Base-by-base conservation (phyloP, 1,140 invertebrate species). In the Lamellibrachia luymesi region DNA sequence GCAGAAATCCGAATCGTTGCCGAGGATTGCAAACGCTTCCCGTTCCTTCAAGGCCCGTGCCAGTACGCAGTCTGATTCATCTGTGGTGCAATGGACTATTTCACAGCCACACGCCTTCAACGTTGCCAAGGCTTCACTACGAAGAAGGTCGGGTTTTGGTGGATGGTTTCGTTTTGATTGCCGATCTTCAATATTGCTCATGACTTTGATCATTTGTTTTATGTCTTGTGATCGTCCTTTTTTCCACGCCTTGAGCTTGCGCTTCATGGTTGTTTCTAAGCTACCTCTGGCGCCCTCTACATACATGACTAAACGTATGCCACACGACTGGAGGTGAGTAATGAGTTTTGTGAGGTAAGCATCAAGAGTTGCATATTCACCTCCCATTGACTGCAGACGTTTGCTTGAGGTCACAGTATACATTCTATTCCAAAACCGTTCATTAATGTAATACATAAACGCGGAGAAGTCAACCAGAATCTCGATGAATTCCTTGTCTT, bases 1-100 rank as follows among this genome's bases (percentile, higher is more conserved):
- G 93, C 95, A 95, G 92, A 96, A 96, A 92, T 96, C 96, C 13
- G 95, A 95, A 93, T 96, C 96, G 93, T 95, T 95, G 91, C 95
- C 95, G n/a, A 96, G 92, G 50, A 96, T 93, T 49, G 95, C 95
- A 94, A 94, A 95, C 8, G 95, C 96, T 56, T 95, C 94, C 38
- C 95, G 92, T 8, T 95, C 94, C 0, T 92, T 64, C 51, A 96
- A 93, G 90, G 94, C 94, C 93, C 94, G 95, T 25, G 95, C 95
- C 22, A 96, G 94, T 4, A 94, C 64, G 52, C 92, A 93, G 92
- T 96, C 96, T 4, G 96, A 95, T 92, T 96, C 96, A 5, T 95
- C 95, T 90, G 93, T 93, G 0, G 94, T 91, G 49, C 91, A 90
- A 91, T 95, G 95, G 2, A 95, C 92, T 90, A 96, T 92, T 92